Conservation (phyloP, 2,888 invertebrate genomes). For the Nipponacmea schrenckii region DNA sequence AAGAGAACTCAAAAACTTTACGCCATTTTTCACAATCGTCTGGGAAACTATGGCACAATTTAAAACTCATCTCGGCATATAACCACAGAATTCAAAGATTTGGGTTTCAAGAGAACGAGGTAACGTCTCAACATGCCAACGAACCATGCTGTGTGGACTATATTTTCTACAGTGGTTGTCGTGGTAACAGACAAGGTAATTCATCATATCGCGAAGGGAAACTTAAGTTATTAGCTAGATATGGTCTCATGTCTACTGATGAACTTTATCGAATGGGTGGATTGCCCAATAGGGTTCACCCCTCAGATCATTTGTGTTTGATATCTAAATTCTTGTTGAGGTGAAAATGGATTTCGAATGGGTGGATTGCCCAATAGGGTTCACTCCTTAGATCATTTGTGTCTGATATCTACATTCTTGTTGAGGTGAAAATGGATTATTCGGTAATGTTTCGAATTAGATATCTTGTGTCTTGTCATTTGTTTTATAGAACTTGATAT, state of each 20-base stretch:
- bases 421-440: slow-evolving; percentile 10
- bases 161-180: slow-evolving; percentile 77
- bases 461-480: no score
- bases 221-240: slow-evolving; percentile 74
- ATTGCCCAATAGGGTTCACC: slow-evolving; percentile 76
- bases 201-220: slow-evolving; percentile 65
- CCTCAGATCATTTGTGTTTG: slow-evolving; percentile 63
- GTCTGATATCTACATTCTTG: slow-evolving; percentile 54
- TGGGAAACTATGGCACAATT: slow-evolving; percentile 75
- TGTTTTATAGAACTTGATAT: no score
- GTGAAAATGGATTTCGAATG: slow-evolving; percentile 49
- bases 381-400: slow-evolving; percentile 62
- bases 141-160: slow-evolving; percentile 81
- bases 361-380: slow-evolving; percentile 78
- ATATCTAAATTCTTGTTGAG: slow-evolving; percentile 49
- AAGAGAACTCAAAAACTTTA: neutral
- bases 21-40: slow-evolving; percentile 71
- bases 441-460: no score
- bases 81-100: slow-evolving; percentile 66
- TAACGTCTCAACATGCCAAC: slow-evolving; percentile 85
- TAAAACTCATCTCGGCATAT: slow-evolving; percentile 79
- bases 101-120: slow-evolving; percentile 71
- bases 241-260: slow-evolving; percentile 75
- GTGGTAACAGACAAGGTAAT: slow-evolving; percentile 23
- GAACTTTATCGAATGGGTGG: slow-evolving; percentile 73